phyloP scores from a whole-genome alignment of 1,140 invertebrate genomes.

The Apis florea region DNA sequence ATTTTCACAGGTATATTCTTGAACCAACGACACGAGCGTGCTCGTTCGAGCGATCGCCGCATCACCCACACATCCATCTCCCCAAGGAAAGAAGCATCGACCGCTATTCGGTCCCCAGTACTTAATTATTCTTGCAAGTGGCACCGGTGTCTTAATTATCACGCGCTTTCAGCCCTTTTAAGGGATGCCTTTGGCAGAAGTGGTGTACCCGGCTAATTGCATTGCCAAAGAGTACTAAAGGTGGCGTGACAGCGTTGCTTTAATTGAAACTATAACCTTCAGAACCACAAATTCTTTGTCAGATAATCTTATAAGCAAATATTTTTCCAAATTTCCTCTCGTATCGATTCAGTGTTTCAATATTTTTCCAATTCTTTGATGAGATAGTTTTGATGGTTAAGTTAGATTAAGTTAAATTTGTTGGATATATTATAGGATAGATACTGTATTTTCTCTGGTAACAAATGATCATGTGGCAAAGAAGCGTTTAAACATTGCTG shows the following conservation, averaged over 20 bases:
- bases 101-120: not conserved
- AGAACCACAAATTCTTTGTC: not conserved
- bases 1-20: no score
- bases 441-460: no score
- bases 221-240: slow-evolving; percentile 40
- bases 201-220: slow-evolving; percentile 55
- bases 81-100: slow-evolving; percentile 5
- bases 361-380: no score
- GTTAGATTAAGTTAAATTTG: no score
- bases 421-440: no score
- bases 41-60: not conserved
- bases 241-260: slow-evolving; percentile 7
- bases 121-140: slow-evolving; percentile 54
- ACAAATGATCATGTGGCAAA: no score
- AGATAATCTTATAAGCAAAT: no score
- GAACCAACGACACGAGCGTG: no score
- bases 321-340: no score
- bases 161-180: slow-evolving; percentile 47
- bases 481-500: no score
- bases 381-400: no score
- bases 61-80: not conserved
- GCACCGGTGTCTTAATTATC: slow-evolving; percentile 55
- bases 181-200: slow-evolving; percentile 32
- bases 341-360: no score
- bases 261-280: slow-evolving; percentile 48